phyloP scores from a whole-genome alignment of 2,113 vertebrate genomes.

The Ceyx cyanopectus region DNA sequence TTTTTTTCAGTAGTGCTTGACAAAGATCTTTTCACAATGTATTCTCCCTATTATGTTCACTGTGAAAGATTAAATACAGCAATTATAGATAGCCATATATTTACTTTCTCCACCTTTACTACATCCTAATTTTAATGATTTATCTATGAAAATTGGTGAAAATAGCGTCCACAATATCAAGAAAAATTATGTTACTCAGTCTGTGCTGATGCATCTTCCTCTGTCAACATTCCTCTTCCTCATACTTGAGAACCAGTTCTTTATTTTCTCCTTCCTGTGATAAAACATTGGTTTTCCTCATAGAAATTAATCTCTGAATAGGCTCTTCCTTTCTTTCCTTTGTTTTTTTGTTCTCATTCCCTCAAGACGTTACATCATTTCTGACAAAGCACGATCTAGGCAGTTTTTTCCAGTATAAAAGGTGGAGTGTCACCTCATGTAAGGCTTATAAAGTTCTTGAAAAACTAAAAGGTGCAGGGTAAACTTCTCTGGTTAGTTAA shows the following conservation, averaged over 20 bases:
- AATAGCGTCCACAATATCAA: neutral
- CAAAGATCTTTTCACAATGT: neutral
- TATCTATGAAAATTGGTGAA: neutral
- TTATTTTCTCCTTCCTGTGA: neutral
- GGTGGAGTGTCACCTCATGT: neutral
- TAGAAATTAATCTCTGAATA: neutral
- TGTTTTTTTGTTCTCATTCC: neutral
- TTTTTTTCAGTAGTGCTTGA: slow-evolving; percentile 30
- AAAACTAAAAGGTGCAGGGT: neutral
- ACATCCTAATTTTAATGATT: slow-evolving; percentile 39
- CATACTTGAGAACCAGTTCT: neutral
- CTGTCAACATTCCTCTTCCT: neutral
- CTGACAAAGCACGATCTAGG: neutral
- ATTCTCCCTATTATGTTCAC: neutral
- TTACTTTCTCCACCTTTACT: slow-evolving; percentile 13
- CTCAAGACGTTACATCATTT: neutral
- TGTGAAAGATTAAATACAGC: slow-evolving; percentile 24
- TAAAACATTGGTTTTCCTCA: neutral
- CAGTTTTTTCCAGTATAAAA: neutral
- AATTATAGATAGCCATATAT: slow-evolving; percentile 21
- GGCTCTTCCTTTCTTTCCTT: neutral
- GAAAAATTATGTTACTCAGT: accelerated
- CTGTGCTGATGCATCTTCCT: neutral
- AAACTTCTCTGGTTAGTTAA: neutral
- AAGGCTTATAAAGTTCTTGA: neutral